phyloP scores from a whole-genome alignment of 2,797 vertebrate genomes.

The Spizella passerina region DNA sequence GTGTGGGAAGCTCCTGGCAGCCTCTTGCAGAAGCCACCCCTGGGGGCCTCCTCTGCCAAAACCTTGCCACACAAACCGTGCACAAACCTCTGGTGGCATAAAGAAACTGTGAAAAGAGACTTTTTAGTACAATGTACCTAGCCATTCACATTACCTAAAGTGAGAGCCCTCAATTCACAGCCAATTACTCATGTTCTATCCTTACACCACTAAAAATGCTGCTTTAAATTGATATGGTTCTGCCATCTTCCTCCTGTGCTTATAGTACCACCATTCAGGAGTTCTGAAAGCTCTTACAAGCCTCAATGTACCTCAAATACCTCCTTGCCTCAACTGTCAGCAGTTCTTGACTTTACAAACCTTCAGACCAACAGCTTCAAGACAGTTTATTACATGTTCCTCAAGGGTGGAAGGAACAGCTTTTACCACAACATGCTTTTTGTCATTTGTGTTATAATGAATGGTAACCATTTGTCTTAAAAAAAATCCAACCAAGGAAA shows the following conservation, averaged over 20 bases:
- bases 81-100: no score
- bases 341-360: neutral
- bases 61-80: neutral
- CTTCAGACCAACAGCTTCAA: neutral
- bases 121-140: neutral
- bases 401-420: neutral
- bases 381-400: neutral
- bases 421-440: neutral
- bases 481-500: neutral
- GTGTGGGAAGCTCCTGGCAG: neutral
- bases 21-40: neutral
- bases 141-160: neutral
- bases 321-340: neutral
- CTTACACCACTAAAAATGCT: neutral
- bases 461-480: neutral
- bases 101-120: neutral
- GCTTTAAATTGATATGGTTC: neutral
- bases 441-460: neutral
- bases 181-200: neutral
- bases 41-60: neutral
- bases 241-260: neutral
- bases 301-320: neutral
- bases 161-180: neutral
- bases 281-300: neutral
- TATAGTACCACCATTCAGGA: neutral